A percentile compares a stretch with the other conserved stretches of the same genome.
Evolutionary conservation across 2,888 invertebrate species (phyloP).

Genomic region (Margaritifera margaritifera): DNA sequence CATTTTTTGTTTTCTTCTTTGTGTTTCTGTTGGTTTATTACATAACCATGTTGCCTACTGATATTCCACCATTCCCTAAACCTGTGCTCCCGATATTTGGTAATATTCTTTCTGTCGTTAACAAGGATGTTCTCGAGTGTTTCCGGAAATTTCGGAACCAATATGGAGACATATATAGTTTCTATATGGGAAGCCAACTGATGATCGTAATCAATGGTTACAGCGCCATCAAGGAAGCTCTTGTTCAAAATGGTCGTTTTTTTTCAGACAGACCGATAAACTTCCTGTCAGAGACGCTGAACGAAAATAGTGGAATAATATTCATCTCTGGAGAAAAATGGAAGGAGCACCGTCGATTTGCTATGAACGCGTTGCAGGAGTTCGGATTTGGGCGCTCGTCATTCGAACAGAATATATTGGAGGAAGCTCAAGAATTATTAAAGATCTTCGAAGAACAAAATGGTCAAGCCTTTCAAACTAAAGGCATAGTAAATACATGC

Average conservation of each 20-base stretch:
- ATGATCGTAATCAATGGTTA: conserved; percentile 22
- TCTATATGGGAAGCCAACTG: conserved; percentile 17
- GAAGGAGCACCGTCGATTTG: conserved; percentile 26
- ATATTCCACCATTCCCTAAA: conserved; percentile 23
- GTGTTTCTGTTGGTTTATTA: too few relatives aligned
- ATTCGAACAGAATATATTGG: conserved; percentile 20
- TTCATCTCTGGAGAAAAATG: conserved; percentile 22
- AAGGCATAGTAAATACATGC: conserved; percentile 18
- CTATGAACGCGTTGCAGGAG: conserved; percentile 13
- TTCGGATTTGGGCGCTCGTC: conserved; percentile 23
- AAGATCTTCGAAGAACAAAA: conserved; percentile 11
- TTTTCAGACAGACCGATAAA: conserved; percentile 18
- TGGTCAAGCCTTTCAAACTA: conserved; percentile 21
- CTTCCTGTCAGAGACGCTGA: neutral
- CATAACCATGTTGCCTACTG: neutral
- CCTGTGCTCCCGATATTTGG: conserved; percentile 22
- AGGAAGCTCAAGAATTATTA: conserved; percentile 21
- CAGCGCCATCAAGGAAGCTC: conserved; percentile 17
- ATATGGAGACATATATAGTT: conserved; percentile 26
- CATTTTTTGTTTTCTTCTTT: too few relatives aligned
- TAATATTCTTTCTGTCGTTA: conserved; percentile 13
- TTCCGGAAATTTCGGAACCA: conserved; percentile 10
- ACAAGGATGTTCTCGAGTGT: conserved; percentile 3
- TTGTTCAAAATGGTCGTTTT: conserved; percentile 20
- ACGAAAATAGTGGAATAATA: conserved; percentile 9